A percentile compares a stretch with the other conserved stretches of the same genome.
Conservation (phyloP, 2,888 invertebrate species). For the Melinopterus prodromus region DNA sequence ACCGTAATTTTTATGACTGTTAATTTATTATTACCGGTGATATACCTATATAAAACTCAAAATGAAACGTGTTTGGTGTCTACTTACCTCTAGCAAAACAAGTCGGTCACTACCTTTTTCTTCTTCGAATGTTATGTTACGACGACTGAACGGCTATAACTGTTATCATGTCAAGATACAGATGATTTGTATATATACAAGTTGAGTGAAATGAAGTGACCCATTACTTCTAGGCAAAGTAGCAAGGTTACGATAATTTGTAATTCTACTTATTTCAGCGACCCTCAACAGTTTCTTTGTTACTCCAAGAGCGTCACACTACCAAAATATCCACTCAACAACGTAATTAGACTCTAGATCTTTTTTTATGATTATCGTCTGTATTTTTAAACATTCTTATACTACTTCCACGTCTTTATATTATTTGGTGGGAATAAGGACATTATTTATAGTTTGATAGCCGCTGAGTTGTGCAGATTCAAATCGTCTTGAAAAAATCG, state of each 20-base stretch:
- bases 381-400: too few relatives aligned
- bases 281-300: not conserved
- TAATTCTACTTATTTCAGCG: not conserved
- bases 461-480: too few relatives aligned
- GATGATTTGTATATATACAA: not conserved
- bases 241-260: not conserved
- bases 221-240: not conserved
- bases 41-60: not conserved
- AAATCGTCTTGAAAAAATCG: too few relatives aligned
- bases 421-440: too few relatives aligned
- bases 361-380: too few relatives aligned
- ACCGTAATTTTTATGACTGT: too few relatives aligned
- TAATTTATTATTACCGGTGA: too few relatives aligned
- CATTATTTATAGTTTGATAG: too few relatives aligned
- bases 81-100: not conserved
- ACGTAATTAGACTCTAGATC: too few relatives aligned
- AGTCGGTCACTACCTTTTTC: not conserved
- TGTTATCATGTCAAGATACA: not conserved
- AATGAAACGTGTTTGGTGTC: not conserved
- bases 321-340: too few relatives aligned
- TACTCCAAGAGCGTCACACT: not conserved
- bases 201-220: conserved; percentile 4
- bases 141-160: not conserved
- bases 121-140: not conserved
- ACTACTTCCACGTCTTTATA: too few relatives aligned